These are phyloP conservation scores for Plectus sambesii DNA, from an alignment of 1,140 invertebrate species.

Conservation along the genomic window DNA sequence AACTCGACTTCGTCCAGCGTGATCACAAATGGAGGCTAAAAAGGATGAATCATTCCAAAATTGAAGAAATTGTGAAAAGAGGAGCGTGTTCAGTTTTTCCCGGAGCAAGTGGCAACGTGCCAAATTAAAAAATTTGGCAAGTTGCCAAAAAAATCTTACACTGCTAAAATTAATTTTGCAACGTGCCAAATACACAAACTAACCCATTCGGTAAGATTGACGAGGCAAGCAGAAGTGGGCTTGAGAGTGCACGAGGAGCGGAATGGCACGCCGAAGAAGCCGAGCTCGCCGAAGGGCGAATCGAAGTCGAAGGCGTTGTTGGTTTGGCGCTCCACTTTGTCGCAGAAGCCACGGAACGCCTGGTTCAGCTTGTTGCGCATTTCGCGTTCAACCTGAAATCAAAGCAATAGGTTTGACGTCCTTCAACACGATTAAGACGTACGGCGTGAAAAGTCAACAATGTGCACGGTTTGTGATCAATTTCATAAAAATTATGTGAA, in stretches of 20 bases:
- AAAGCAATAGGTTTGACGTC: constrained; percentile 4
- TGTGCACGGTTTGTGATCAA: not conserved
- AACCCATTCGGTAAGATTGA: constrained; percentile 94
- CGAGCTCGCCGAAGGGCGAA: constrained; percentile 89
- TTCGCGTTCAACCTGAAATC: constrained; percentile 70
- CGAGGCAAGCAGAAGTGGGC: constrained; percentile 88
- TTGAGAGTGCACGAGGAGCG: constrained; percentile 87
- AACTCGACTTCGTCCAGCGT: constrained; percentile 92
- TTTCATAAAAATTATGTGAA: not conserved
- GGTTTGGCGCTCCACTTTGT: constrained; percentile 88
- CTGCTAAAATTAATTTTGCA: constrained; percentile 11
- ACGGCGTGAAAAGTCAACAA: not conserved
- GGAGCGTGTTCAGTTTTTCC: constrained; percentile 2
- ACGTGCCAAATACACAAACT: constrained; percentile 29
- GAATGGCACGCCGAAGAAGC: constrained; percentile 93
- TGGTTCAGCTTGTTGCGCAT: constrained; percentile 87
- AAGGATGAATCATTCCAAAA: constrained; percentile 26
- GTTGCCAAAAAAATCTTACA: too few relatives aligned
- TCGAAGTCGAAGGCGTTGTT: constrained; percentile 97
- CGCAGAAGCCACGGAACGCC: constrained; percentile 95
- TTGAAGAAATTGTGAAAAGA: constrained; percentile 14
- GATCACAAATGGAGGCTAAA: constrained; percentile 87
- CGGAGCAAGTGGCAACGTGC: too few relatives aligned
- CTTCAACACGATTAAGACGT: not conserved
- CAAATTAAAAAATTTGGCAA: too few relatives aligned